Percentiles rank a stretch among this genome's conserved stretches.
phyloP scores from a whole-genome alignment of 2,113 vertebrate genomes.

The Eublepharis macularius region DNA sequence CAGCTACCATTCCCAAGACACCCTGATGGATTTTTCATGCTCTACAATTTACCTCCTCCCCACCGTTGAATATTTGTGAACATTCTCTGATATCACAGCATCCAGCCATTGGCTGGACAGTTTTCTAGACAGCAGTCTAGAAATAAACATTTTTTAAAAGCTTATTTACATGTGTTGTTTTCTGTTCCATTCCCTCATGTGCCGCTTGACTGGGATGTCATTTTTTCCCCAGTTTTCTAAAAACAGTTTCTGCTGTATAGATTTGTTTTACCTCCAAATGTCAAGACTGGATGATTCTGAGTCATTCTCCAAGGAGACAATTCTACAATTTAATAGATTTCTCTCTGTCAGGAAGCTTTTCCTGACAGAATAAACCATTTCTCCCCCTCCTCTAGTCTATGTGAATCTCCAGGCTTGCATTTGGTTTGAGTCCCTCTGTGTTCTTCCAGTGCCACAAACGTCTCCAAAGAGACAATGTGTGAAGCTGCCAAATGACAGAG shows the following conservation, averaged over 20 bases:
- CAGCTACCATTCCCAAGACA: too few species aligned
- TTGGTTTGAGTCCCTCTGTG: slow-evolving; percentile 32
- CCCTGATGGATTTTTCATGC: too few species aligned
- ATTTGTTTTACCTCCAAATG: background rate
- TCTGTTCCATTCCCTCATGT: too few species aligned
- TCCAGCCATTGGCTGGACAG: background rate
- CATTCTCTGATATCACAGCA: background rate
- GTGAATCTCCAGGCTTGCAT: background rate
- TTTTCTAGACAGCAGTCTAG: too few species aligned
- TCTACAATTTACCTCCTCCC: too few species aligned
- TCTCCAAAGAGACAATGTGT: slow-evolving; percentile 37
- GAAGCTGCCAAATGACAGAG: slow-evolving; percentile 27
- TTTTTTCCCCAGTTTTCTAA: too few species aligned
- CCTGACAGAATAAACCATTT: background rate
- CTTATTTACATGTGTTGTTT: too few species aligned
- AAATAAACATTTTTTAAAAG: too few species aligned
- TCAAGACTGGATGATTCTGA: background rate
- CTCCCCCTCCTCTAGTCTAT: slow-evolving; percentile 14
- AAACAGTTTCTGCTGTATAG: background rate
- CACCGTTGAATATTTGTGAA: background rate
- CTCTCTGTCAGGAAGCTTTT: background rate
- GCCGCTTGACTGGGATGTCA: too few species aligned
- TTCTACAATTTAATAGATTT: background rate
- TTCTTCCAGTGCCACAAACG: slow-evolving; percentile 19
- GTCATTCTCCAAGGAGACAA: slow-evolving; percentile 11